Conservation (phyloP, 2,797 vertebrate species). For the Acanthis flammea region DNA sequence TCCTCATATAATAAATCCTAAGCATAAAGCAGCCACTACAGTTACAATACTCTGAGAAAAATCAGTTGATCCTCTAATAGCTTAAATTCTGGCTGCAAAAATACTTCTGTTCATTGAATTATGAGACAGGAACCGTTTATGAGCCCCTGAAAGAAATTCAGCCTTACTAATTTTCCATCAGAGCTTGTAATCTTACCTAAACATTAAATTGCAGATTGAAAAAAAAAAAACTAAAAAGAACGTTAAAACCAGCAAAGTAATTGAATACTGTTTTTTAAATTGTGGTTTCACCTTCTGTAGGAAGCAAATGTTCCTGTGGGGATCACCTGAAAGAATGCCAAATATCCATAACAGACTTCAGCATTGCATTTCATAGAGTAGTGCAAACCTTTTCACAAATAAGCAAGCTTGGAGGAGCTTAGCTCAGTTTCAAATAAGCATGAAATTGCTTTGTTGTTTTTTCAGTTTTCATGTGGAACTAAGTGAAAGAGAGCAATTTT, state of each 20-base stretch:
- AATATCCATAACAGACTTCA: neutral
- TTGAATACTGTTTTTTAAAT: neutral
- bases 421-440: neutral
- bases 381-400: neutral
- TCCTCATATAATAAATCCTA: neutral
- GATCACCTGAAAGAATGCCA: constrained; percentile 7
- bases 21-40: neutral
- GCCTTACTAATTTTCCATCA: neutral
- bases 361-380: neutral
- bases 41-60: neutral
- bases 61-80: neutral
- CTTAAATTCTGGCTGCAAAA: neutral
- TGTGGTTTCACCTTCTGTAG: neutral
- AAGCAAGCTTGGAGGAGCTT: neutral
- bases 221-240: neutral
- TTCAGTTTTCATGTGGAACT: neutral
- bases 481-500: neutral
- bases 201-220: neutral
- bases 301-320: neutral
- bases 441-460: neutral
- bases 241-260: neutral
- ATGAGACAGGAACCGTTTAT: neutral
- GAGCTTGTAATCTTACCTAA: neutral
- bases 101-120: neutral
- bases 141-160: neutral